phyloP scores from a whole-genome alignment of 1,140 invertebrate species.

The Amphibalanus amphitrite region DNA sequence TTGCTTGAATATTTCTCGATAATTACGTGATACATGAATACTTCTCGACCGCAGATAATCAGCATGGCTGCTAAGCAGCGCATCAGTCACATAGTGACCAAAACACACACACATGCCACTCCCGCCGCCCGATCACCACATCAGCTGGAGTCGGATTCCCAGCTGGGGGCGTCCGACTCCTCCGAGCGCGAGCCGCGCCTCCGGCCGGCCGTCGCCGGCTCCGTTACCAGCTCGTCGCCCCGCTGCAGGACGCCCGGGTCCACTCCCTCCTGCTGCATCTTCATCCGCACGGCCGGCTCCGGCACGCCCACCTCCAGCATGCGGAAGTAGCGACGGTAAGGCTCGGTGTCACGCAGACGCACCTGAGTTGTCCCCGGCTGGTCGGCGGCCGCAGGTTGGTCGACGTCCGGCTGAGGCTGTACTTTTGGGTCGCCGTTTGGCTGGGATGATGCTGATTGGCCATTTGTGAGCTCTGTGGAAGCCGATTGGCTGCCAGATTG shows the following conservation, averaged over 20 bases:
- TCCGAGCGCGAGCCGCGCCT: too few species aligned
- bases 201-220: too few species aligned
- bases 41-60: too few species aligned
- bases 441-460: constrained; percentile 10
- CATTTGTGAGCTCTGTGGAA: constrained; percentile 10
- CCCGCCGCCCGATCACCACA: too few species aligned
- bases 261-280: constrained; percentile 62
- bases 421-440: background rate
- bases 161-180: too few species aligned
- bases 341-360: constrained; percentile 7
- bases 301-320: constrained; percentile 75
- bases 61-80: too few species aligned
- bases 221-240: constrained; percentile 20
- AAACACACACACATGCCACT: too few species aligned
- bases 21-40: too few species aligned
- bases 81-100: too few species aligned
- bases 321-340: constrained; percentile 62
- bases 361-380: background rate
- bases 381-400: too few species aligned
- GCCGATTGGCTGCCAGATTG: constrained; percentile 11
- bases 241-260: constrained; percentile 58
- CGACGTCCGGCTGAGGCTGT: constrained; percentile 11
- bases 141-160: too few species aligned
- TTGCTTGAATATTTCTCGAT: too few species aligned
- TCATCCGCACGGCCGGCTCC: constrained; percentile 52